Conservation (phyloP, 2,113 vertebrate species). For the Ariopsis seemanni region DNA sequence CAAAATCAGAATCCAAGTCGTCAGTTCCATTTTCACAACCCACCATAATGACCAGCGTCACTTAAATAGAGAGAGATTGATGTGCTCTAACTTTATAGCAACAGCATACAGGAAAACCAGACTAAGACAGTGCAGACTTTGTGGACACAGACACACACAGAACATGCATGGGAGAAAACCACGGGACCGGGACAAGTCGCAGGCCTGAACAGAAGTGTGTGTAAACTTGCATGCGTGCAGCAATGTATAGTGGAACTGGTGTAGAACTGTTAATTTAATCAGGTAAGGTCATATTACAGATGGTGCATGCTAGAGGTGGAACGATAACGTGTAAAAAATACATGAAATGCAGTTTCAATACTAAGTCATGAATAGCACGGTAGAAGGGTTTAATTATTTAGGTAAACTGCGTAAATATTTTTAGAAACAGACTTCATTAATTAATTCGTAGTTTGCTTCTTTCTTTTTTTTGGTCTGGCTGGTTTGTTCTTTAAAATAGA, state of each 20-base stretch:
- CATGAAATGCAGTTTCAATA: neutral
- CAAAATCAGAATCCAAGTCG: constrained; percentile 5
- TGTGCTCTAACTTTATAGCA: constrained; percentile 3
- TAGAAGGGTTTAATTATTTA: neutral
- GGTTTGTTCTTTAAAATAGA: neutral
- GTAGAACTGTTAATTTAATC: constrained; percentile 73
- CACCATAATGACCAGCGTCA: neutral
- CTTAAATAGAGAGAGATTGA: neutral
- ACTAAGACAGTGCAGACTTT: constrained; percentile 22
- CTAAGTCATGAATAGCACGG: neutral
- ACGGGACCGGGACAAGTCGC: constrained; percentile 42
- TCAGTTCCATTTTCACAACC: neutral
- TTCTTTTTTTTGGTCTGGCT: neutral
- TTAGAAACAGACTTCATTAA: neutral
- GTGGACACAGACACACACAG: constrained; percentile 45
- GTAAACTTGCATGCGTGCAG: constrained; percentile 70
- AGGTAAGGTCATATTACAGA: constrained; percentile 1
- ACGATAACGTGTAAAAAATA: neutral
- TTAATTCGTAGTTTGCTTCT: neutral
- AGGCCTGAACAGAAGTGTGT: constrained; percentile 46
- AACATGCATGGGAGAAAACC: constrained; percentile 62
- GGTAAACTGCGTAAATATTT: neutral
- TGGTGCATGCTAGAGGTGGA: constrained; percentile 12
- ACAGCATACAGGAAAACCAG: constrained; percentile 39
- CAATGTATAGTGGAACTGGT: constrained; percentile 51